Evolutionary conservation across 2,888 invertebrate genomes (phyloP), one percentile per base, ranked within the genome.

Genomic region (Epiblema foenella): DNA sequence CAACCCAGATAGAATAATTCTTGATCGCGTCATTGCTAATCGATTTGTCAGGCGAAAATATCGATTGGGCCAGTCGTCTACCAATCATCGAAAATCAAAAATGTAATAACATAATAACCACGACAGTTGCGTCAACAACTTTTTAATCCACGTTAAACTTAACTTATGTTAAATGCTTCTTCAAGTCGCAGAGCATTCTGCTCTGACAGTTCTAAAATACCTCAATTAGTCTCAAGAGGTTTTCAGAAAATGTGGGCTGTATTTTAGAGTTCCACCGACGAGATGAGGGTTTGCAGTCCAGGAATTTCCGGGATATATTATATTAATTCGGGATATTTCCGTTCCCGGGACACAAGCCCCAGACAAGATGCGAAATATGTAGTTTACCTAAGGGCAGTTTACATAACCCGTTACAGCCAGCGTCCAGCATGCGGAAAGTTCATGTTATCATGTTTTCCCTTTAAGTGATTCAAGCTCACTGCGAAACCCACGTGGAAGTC

Each of bases 101-200:
- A 12, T 46, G 46, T n/a, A n/a, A 24, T 24, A 46, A 24, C 24
- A 60, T 39, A 5, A 46, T 17, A 24, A 17, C 17, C 24, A 46
- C 46, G 42, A 60, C 24, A 62, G 49, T 9, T 51, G 29, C 17
- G 18, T 62, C 51, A 51, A 51, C 18, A 62, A 51, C 18, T 18
- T 62, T 17, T 62, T 51, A 62, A 12, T 12, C 33, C 24, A 49
- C 0, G 33, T 15, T 29, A 17, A 49, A 12, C 29, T 3, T 8
- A 51, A 62, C 12, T 62, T 15, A 49, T 29, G 49, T 17, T 29
- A 49, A 42, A 10, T n/a, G n/a, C n/a, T 49, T 8, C 49, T 49
- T 51, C 12, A 51, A 49, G 46, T 29, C 18, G 18, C 11, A 1
- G n/a, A 51, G 17, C 12, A 8, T 51, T 33, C 33, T 33, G 2